Percentiles rank a stretch among this genome's conserved stretches.
These are phyloP conservation scores for Dasyprocta punctata DNA, from an alignment of 2,113 vertebrate species.

Conservation along the genomic window DNA sequence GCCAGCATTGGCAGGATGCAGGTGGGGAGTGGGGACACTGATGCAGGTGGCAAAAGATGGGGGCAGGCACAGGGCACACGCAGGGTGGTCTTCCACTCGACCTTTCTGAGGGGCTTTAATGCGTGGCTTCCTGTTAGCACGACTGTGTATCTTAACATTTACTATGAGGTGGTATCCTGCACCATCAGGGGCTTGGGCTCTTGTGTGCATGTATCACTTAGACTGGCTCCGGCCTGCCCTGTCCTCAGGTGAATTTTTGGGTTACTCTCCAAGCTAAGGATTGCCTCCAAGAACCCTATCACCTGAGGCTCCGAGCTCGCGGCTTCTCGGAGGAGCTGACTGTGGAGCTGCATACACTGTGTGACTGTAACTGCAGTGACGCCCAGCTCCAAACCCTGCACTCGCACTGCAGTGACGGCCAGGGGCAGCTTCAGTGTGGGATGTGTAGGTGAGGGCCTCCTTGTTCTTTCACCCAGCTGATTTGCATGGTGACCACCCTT, in stretches of 20 bases:
- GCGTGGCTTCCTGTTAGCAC: not conserved
- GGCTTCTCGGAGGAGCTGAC: constrained; percentile 87
- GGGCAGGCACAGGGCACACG: not conserved
- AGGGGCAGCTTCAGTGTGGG: constrained; percentile 86
- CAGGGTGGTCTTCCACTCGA: not conserved
- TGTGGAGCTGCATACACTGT: constrained; percentile 83
- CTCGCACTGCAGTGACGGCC: constrained; percentile 82
- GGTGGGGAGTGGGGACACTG: not conserved
- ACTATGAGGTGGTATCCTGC: not conserved
- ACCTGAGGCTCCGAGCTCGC: constrained; percentile 81
- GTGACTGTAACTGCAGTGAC: constrained; percentile 84
- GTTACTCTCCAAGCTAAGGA: constrained; percentile 80
- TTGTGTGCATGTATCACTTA: too few relatives aligned
- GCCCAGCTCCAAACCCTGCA: constrained; percentile 64
- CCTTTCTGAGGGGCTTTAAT: not conserved
- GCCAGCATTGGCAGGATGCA: not conserved
- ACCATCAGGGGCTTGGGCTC: not conserved
- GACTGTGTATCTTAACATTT: not conserved
- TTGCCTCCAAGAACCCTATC: constrained; percentile 77
- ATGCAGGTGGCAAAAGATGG: not conserved
- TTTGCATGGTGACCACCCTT: not conserved
- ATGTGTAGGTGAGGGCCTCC: constrained; percentile 85
- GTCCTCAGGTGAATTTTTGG: constrained; percentile 85
- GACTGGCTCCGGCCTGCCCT: not conserved
- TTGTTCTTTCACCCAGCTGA: not conserved